Conservation (phyloP, 2,113 vertebrate genomes). For the Gnathonemus echidnorhynchus region DNA sequence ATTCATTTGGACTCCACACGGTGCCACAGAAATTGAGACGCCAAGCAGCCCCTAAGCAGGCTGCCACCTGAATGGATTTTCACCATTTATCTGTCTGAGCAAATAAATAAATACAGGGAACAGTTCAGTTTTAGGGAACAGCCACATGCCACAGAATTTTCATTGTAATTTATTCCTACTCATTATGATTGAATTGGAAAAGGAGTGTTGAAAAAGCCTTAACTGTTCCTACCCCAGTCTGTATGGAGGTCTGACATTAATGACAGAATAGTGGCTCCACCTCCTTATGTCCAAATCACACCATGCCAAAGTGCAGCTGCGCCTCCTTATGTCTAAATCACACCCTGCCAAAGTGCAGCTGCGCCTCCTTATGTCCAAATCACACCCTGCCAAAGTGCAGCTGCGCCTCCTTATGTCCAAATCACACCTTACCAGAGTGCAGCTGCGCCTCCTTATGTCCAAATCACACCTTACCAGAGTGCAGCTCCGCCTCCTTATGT, state of each 20-base stretch:
- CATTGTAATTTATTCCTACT: background rate
- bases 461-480: too few relatives aligned
- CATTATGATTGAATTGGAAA: background rate
- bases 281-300: too few relatives aligned
- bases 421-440: too few relatives aligned
- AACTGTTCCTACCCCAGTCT: background rate
- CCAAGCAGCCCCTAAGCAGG: background rate
- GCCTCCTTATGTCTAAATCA: too few relatives aligned
- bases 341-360: too few relatives aligned
- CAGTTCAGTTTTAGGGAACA: background rate
- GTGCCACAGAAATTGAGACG: background rate
- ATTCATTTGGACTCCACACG: background rate
- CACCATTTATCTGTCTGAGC: background rate
- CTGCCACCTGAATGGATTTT: background rate
- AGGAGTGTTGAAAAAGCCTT: background rate
- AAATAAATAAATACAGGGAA: background rate
- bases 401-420: too few relatives aligned
- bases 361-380: too few relatives aligned
- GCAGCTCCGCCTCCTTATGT: too few relatives aligned
- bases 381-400: too few relatives aligned
- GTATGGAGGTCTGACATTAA: background rate
- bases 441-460: too few relatives aligned
- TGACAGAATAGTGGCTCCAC: background rate
- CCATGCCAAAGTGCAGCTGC: too few relatives aligned
- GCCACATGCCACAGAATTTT: background rate